Evolutionary conservation across 2,113 vertebrate genomes (phyloP), one percentile per base, ranked within the genome.

Genomic region (Apeltes quadracus): DNA sequence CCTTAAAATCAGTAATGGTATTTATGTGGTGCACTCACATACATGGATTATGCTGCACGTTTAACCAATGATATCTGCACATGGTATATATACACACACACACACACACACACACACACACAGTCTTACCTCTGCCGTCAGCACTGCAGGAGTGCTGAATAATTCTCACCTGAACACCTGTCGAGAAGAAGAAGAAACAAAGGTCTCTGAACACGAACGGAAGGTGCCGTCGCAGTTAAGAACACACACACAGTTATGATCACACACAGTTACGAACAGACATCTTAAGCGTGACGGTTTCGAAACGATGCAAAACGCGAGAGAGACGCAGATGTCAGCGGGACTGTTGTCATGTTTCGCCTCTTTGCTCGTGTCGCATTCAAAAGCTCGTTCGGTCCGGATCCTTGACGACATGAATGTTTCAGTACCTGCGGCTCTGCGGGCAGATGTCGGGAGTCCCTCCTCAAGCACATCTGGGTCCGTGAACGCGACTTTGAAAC

Each of bases 51-150:
- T 38, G 20, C 56, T 58, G 11, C 12, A 32, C 18, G 15, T 29
- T 55, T 22, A n/a, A 23, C 48, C 48, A 39, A 16, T 23, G n/a
- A 59, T n/a, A 59, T 23, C 13, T 23, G 13, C 13, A 59, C n/a
- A 39, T 39, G 20, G 20, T 13, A 58, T 22, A 15, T 13, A 34
- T 7, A 34, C 32, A 34, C 32, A 34, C 32, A 34, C 32, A 34
- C 32, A 34, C 32, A 34, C 32, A 34, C 32, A 34, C 32, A 34
- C 32, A 34, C 32, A 34, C 32, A 34, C 32, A 34, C 32, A 34
- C 22, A 51, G 22, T 5, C 50, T 53, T 73, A 92, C 91, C 85
- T 68, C 82, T 83, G 79, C 61, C 82, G 88, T 86, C 36, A 34
- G 69, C 36, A 32, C 62, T 39, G 36, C 55, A 23, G 64, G 15